Base-by-base conservation (phyloP, 2,113 vertebrate species). In the Ptychochromis oligacanthus region DNA sequence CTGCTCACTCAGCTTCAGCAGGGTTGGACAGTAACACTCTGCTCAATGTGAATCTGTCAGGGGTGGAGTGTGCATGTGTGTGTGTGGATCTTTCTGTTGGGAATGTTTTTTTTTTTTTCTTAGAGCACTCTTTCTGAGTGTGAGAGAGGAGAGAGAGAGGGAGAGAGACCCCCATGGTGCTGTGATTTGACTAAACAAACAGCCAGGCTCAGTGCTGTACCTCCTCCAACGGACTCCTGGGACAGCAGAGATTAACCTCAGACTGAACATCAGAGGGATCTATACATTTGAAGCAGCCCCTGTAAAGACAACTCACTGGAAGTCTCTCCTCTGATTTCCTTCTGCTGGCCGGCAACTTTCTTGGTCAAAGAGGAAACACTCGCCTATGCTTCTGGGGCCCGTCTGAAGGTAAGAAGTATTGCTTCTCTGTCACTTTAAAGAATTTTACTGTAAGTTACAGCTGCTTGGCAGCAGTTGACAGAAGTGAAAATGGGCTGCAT, bases 141-240 rank as follows among this genome's bases (percentile, higher is more conserved):
- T 91, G 88, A 84, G 91, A 67, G 86, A 85, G 80, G 11, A 82
- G 78, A 65, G 75, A 57, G 81, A 81, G 79, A 82, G 77, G 20
- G 75, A 62, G 80, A 75, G 82, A 74, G 72, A 77, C 83, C 83
- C 89, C 91, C 40, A 12, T 31, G 82, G 89, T 83, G 92, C 90
- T 94, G 90, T 92, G 89, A 89, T 94, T 93, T 94, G 93, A 94
- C 92, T 93, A 94, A 93, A 94, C 91, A 95, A 95, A 95, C 94
- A 93, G 86, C 87, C 60, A 0, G 65, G 38, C 90, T 90, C 86
- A 62, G 86, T 85, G 84, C 20, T 38, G 84, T 83, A 61, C 91
- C 92, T 92, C 93, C 82, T 95, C 90, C 90, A 64, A 77, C 36
- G 6, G 87, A 81, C 92, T 95, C 89, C 91, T 31, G 85, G 92